Evolutionary conservation across 2,888 invertebrate species (phyloP).

Genomic region (Acanthopleura granulata): DNA sequence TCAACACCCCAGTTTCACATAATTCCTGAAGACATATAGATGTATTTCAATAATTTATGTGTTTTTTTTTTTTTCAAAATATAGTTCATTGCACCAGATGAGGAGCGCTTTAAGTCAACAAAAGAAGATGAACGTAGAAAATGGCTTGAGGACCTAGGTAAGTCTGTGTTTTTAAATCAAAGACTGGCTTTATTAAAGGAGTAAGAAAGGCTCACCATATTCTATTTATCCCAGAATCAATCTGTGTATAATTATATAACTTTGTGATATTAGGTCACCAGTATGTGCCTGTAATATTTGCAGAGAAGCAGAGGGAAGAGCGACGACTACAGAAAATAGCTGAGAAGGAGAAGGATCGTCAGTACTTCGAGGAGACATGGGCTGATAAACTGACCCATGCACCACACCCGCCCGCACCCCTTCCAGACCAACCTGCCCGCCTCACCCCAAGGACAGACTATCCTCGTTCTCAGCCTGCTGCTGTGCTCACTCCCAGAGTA

Average conservation of each 20-base stretch:
- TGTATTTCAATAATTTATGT: too few relatives aligned
- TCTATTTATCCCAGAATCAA: too few relatives aligned
- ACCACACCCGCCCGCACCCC: neutral
- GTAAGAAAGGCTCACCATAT: too few relatives aligned
- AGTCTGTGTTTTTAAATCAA: slow-evolving; percentile 21
- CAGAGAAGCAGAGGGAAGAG: slow-evolving; percentile 67
- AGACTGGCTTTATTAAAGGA: neutral
- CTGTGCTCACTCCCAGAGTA: slow-evolving; percentile 27
- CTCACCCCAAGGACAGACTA: slow-evolving; percentile 36
- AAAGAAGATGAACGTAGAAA: slow-evolving; percentile 59
- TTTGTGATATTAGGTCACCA: too few relatives aligned
- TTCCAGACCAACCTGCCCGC: slow-evolving; percentile 28
- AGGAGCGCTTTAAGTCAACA: slow-evolving; percentile 40
- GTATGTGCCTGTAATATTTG: neutral
- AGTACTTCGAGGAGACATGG: slow-evolving; percentile 42
- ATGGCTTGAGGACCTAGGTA: slow-evolving; percentile 68
- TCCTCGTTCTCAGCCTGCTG: neutral
- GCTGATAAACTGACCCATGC: slow-evolving; percentile 47
- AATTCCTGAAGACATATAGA: too few relatives aligned
- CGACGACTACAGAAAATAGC: slow-evolving; percentile 54
- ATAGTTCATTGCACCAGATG: slow-evolving; percentile 31
- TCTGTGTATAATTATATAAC: too few relatives aligned
- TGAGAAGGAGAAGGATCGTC: slow-evolving; percentile 34
- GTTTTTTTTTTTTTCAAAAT: too few relatives aligned
- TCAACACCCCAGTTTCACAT: too few relatives aligned